Evolutionary conservation across 2,113 vertebrate genomes (phyloP), one percentile per base, ranked within the genome.

Genomic region (Heterochromis multidens): DNA sequence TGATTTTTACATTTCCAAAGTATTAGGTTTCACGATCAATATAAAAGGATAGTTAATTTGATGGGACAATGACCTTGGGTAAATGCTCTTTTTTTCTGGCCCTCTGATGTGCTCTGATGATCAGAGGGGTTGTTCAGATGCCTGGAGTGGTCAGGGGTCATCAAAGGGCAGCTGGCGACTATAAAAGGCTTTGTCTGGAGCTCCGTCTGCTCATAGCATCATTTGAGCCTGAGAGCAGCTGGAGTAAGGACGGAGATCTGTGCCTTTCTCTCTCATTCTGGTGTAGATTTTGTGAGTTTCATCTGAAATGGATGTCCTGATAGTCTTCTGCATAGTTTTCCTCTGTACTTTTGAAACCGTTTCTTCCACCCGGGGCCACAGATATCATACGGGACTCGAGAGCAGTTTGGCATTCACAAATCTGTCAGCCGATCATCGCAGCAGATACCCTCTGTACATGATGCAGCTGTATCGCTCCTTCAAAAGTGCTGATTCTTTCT

Each of bases 381-480:
- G 56, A 23, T 58, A 76, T 84, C 86, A 31, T 19, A 14, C 37
- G 11, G 62, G 46, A 37, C 77, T 37, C 1, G 8, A 81, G 56
- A 77, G 52, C 8, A 46, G 46, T 54, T 81, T 40, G 16, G 88
- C 82, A 37, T 67, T 49, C 9, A 86, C 82, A 79, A 94, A 89
- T 63, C 29, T 84, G 8, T 89, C 93, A 0, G 7, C 40, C 0
- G 80, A 37, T 49, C 80, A 81, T 25, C 82, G 65, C 25, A 88
- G 84, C 83, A 85, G 89, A 37, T 97, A 93, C 84, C 96, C 96
- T 29, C 79, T 87, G 40, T 97, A 97, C 93, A 97, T 97, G 97
- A 95, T 97, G 96, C 96, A 97, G 90, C 94, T 97, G 25, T 97
- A 97, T 87, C 95, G 92, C 80, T 93, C 96, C 65, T 94, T 96